Conservation (phyloP, 1,140 invertebrate genomes). For the Andrena cerasifolii region DNA sequence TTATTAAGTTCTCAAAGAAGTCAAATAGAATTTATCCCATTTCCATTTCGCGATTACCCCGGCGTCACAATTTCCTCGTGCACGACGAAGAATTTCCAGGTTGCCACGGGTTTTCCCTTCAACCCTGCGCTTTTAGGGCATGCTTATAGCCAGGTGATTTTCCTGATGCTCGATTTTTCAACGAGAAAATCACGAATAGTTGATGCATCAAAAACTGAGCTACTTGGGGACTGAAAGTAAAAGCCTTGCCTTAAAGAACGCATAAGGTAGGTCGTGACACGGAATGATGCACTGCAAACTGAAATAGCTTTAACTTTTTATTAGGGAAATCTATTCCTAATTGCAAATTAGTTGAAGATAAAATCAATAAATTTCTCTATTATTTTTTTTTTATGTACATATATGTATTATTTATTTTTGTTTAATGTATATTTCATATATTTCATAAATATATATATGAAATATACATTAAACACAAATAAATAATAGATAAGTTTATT, state of each 20-base stretch:
- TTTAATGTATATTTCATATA: no score
- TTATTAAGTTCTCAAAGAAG: not conserved
- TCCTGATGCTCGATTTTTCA: constrained; percentile 9
- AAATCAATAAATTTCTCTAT: no score
- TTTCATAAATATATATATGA: no score
- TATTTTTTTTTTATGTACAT: no score
- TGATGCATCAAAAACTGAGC: constrained; percentile 9
- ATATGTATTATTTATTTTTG: no score
- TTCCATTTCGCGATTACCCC: constrained; percentile 5
- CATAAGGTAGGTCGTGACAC: not conserved
- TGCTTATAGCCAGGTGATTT: not conserved
- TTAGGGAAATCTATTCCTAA: no score
- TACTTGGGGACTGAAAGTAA: not conserved
- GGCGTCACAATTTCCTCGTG: not conserved
- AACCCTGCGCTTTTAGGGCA: not conserved
- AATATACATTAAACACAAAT: no score
- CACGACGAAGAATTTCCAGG: not conserved
- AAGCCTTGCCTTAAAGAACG: not conserved
- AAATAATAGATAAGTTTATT: no score
- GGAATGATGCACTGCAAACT: no score
- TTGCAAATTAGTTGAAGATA: no score
- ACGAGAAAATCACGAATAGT: constrained; percentile 1
- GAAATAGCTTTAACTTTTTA: no score
- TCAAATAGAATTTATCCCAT: not conserved
- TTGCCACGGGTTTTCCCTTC: not conserved